Base-by-base conservation (phyloP, 2,888 invertebrate genomes). In the Nebria salina region DNA sequence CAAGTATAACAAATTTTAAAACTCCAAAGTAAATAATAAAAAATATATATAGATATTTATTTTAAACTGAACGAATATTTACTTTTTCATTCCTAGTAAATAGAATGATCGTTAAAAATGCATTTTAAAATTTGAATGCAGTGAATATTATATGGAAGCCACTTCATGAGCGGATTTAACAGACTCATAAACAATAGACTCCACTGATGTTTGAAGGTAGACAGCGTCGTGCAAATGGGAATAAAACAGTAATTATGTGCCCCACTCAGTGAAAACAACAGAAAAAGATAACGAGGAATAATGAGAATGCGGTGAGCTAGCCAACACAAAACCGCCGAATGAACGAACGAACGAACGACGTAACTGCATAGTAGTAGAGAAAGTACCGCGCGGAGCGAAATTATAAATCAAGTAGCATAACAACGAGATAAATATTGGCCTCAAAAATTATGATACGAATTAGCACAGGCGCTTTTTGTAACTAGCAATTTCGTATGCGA, bases 401-500 rank as follows among this genome's bases (percentile, higher is more conserved):
- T 11, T 26, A 75, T 75, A 75, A 75, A 75, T 75, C 75, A 75
- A 20, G 64, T 26, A 64, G 64, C 43, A 54, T 54, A 75, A 42
- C 64, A 75, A 75, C 64, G 75, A 75, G 75, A 75, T 75, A 75
- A 75, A 75, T 75, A 75, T 75, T 75, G 75, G 75, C 13, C 64
- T 43, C 64, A 64, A 75, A 75, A 75, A 75, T 75, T 75, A 75
- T 75, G 75, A 75, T 75, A 75, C 8, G 75, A 75, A 75, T 75
- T 75, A 75, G 75, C 75, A 64, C 43, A 8, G 9, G 54, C 26
- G 75, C 75, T 15, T 75, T 75, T 75, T 75, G 64, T 75, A 75
- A 54, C 54, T 64, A 64, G 54, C 20, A 75, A 20, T 54, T 75
- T 54, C 6, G 70, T 70, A 70, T 70, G 70, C 73, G 42, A 41